A percentile compares a stretch with the other conserved stretches of the same genome.
These are phyloP conservation scores for Numida meleagris DNA, from an alignment of 2,113 vertebrate genomes.

Conservation along the genomic window DNA sequence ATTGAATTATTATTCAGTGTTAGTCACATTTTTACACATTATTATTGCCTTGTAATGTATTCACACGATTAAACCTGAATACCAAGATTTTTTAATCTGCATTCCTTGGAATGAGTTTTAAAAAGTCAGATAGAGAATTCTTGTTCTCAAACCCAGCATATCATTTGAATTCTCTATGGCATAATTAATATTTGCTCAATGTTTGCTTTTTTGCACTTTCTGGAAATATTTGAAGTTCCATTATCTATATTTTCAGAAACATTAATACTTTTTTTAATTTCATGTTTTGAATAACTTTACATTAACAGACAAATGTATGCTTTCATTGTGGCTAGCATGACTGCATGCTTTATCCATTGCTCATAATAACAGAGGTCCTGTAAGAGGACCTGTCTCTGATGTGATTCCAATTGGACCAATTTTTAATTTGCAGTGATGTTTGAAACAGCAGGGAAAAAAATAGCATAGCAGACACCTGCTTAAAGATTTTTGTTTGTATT, in stretches of 20 bases:
- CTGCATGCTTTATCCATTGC: not conserved
- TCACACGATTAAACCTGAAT: not conserved
- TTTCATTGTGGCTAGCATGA: not conserved
- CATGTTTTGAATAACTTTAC: not conserved
- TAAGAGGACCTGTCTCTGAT: not conserved
- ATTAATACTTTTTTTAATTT: not conserved
- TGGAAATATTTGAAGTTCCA: not conserved
- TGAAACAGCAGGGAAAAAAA: not conserved
- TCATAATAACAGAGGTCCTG: not conserved
- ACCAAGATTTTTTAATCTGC: not conserved
- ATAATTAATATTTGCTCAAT: not conserved
- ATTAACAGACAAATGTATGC: accelerated
- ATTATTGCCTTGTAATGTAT: not conserved
- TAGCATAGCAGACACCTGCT: not conserved
- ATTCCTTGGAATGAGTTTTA: not conserved
- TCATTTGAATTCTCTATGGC: not conserved
- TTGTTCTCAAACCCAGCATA: not conserved
- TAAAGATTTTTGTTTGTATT: not conserved
- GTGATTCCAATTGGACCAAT: not conserved
- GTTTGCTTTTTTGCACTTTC: not conserved
- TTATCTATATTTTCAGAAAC: not conserved
- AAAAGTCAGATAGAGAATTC: not conserved
- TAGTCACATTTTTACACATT: not conserved
- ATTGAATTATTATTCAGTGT: not conserved
- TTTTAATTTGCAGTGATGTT: not conserved